These are phyloP conservation scores for Hoplostethus mediterraneus DNA, from an alignment of 2,797 vertebrate species.

Conservation along the genomic window DNA sequence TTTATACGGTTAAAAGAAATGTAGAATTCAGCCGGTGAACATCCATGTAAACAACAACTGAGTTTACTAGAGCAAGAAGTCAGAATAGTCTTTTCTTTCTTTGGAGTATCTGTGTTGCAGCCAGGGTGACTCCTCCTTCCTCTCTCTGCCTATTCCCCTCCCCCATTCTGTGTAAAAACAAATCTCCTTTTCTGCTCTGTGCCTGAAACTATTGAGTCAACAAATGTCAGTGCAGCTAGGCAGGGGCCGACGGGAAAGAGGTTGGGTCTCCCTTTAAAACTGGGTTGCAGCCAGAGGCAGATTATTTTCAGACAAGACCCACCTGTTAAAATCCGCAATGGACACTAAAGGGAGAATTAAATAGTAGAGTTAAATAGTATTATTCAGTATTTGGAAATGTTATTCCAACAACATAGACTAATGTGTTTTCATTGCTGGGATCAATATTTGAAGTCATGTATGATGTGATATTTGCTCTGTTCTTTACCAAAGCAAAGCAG, in stretches of 20 bases:
- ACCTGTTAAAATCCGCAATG: slow-evolving; percentile 78
- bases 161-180: slow-evolving; percentile 83
- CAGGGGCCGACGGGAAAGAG: slow-evolving; percentile 74
- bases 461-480: background rate
- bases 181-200: slow-evolving; percentile 85
- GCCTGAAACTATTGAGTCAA: slow-evolving; percentile 87
- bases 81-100: slow-evolving; percentile 51
- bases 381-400: background rate
- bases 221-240: slow-evolving; percentile 83
- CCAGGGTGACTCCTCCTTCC: slow-evolving; percentile 65
- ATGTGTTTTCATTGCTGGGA: background rate
- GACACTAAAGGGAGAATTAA: slow-evolving; percentile 49
- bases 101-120: slow-evolving; percentile 56
- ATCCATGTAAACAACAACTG: slow-evolving; percentile 8
- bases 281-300: slow-evolving; percentile 74
- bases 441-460: background rate
- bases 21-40: background rate
- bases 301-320: slow-evolving; percentile 84
- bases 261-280: slow-evolving; percentile 79
- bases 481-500: background rate
- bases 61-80: slow-evolving; percentile 19
- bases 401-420: slow-evolving; percentile 3
- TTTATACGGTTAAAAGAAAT: background rate
- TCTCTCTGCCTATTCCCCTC: slow-evolving; percentile 67
- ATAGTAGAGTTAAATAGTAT: slow-evolving; percentile 28